Evolutionary conservation across 2,888 invertebrate genomes (phyloP).

Genomic region (Carcina quercana): DNA sequence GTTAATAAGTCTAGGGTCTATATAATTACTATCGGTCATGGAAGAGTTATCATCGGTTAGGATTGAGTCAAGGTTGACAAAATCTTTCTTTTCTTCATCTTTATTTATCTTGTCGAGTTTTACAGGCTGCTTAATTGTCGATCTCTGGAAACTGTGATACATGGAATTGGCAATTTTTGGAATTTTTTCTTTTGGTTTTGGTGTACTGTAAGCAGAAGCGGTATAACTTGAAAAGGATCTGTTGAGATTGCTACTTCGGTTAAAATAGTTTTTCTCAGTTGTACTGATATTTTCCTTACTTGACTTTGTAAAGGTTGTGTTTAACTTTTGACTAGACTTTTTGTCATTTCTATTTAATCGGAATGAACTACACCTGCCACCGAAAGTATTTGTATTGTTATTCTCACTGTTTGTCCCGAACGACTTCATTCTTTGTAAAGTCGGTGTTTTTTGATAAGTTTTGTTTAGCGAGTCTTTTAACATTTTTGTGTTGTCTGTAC

Average conservation of each 20-base stretch:
- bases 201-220: conserved; percentile 57
- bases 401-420: conserved; percentile 59
- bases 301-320: conserved; percentile 63
- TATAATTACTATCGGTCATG: conserved; percentile 67
- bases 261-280: conserved; percentile 50
- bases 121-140: conserved; percentile 55
- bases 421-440: conserved; percentile 67
- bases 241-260: conserved; percentile 54
- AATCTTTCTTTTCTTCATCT: conserved; percentile 50
- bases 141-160: conserved; percentile 65
- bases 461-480: conserved; percentile 67
- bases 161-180: conserved; percentile 64
- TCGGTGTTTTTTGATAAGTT: conserved; percentile 70
- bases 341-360: conserved; percentile 60
- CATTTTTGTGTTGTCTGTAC: conserved; percentile 56
- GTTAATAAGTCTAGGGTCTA: conserved; percentile 78
- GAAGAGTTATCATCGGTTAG: conserved; percentile 56
- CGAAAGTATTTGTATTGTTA: conserved; percentile 42
- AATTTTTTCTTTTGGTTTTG: conserved; percentile 64
- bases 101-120: conserved; percentile 65
- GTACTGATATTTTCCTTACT: conserved; percentile 65
- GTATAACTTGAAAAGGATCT: conserved; percentile 63
- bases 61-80: conserved; percentile 66
- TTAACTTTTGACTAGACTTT: conserved; percentile 60
- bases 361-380: conserved; percentile 64